These are phyloP conservation scores for Chaetophractus vellerosus DNA, from an alignment of 2,797 vertebrate species.

Conservation along the genomic window DNA sequence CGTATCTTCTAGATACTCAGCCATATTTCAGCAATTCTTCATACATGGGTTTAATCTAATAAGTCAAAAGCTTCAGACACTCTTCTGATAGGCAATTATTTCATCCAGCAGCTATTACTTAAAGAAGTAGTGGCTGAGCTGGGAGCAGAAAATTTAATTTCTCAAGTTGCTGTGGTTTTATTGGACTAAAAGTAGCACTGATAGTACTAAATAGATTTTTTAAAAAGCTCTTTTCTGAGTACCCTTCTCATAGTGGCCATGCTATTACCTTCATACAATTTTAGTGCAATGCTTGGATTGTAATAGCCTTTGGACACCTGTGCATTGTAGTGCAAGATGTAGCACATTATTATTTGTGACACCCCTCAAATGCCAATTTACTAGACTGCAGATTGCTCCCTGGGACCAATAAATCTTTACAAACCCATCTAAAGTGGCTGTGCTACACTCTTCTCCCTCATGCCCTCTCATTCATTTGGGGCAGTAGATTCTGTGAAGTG, in stretches of 20 bases:
- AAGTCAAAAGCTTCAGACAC: conserved; percentile 76
- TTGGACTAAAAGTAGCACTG: conserved; percentile 72
- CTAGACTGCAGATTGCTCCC: conserved; percentile 87
- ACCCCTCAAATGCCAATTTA: conserved; percentile 90
- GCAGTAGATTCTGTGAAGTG: conserved; percentile 56
- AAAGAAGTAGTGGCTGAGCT: conserved; percentile 73
- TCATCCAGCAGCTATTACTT: conserved; percentile 81
- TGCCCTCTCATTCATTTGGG: conserved; percentile 16
- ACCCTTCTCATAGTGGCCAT: conserved; percentile 75
- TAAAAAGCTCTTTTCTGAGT: conserved; percentile 83
- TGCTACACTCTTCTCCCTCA: conserved; percentile 1
- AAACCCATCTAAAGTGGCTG: conserved; percentile 82
- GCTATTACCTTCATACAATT: conserved; percentile 87
- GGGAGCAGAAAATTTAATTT: conserved; percentile 87
- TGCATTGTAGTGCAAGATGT: conserved; percentile 84
- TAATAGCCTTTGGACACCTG: conserved; percentile 90
- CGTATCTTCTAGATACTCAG: neutral
- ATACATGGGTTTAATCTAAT: conserved; percentile 19
- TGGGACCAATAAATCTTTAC: conserved; percentile 88
- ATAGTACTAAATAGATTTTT: conserved; percentile 83
- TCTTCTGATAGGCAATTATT: conserved; percentile 78
- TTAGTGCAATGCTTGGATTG: conserved; percentile 81
- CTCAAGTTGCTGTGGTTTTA: conserved; percentile 79
- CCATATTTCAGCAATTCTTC: conserved; percentile 49
- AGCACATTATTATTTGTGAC: conserved; percentile 90